A percentile compares a stretch with the other conserved stretches of the same genome.
Evolutionary conservation across 1,140 invertebrate species (phyloP).

Genomic region (Schlechtendalia chinensis): DNA sequence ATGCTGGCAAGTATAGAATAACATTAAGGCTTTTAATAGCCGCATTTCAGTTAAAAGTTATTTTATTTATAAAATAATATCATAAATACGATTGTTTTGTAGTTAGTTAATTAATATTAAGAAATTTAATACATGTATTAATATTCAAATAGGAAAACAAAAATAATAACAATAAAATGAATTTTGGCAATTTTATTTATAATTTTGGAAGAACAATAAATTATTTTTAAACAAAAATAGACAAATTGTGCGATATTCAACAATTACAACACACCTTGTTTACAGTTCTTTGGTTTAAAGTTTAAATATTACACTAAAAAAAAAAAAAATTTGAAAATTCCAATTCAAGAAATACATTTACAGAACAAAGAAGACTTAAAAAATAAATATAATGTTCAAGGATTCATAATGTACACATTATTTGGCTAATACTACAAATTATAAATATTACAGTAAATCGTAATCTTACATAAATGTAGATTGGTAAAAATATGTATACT

Average conservation of each 20-base stretch:
- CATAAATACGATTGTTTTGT: too few relatives aligned
- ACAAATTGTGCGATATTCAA: not conserved
- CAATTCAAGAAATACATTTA: not conserved
- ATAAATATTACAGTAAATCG: not conserved
- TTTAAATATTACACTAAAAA: not conserved
- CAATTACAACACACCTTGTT: not conserved
- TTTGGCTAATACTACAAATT: not conserved
- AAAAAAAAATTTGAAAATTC: constrained; percentile 1
- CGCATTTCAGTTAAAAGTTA: too few relatives aligned
- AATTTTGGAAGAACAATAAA: constrained; percentile 7
- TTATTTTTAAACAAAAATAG: constrained; percentile 21
- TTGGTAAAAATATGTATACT: not conserved
- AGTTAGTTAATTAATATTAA: too few relatives aligned
- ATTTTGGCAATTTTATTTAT: constrained; percentile 16
- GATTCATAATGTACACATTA: not conserved
- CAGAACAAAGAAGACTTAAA: not conserved
- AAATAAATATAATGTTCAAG: not conserved
- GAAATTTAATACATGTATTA: too few relatives aligned
- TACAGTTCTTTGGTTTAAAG: not conserved
- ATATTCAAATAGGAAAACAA: too few relatives aligned
- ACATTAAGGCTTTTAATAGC: too few relatives aligned
- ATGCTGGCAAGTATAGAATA: too few relatives aligned
- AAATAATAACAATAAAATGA: not conserved
- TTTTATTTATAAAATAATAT: too few relatives aligned
- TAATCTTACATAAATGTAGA: not conserved